Evolutionary conservation across 1,140 invertebrate species (phyloP), one percentile per base, ranked within the genome.

Genomic region (Dreissena polymorpha): DNA sequence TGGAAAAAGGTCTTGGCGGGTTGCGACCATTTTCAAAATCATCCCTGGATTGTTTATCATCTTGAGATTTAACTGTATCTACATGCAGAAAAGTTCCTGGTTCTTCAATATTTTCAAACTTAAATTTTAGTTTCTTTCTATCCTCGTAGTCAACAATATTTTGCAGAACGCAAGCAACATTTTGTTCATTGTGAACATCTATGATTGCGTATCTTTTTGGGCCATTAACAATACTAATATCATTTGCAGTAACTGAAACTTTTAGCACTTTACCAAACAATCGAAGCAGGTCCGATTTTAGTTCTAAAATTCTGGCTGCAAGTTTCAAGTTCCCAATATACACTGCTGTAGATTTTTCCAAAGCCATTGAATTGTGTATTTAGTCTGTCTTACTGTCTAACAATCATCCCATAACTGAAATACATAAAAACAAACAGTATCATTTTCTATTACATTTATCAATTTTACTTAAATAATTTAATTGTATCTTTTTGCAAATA

Each of bases 11-110:
- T 21, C 57, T 60, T 27, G 51, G 71, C 6, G 57, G 60, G 74
- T 82, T 82, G 57, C 68, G 73, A 2, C 70, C 64, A 51, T 82
- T 74, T 82, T 83, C 81, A 53, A 83, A 83, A 60, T 83, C 81
- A 39, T 74, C 72, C 63, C 67, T 76, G 29, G 81, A 64, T 53
- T 83, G 81, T 27, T 76, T 70, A 13, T 83, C 74, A 55, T 83
- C 81, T 21, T 76, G 64, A 3, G 73, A 76, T 69, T 76, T 83
- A 10, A 83, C 72, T 69, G 55, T 76, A 69, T 83, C 81, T 49
- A 83, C 81, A 71, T 83, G 72, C 23, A 83, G 67, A 10, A 14
- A 64, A 8, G 25, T 57, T 27, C 55, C 81, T 18, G 53, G 10
- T 53, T 76, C 65, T 27, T 57, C 67, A 23, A 83, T n/a, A 23